phyloP scores from a whole-genome alignment of 2,797 vertebrate species.

The Bovichtus variegatus region DNA sequence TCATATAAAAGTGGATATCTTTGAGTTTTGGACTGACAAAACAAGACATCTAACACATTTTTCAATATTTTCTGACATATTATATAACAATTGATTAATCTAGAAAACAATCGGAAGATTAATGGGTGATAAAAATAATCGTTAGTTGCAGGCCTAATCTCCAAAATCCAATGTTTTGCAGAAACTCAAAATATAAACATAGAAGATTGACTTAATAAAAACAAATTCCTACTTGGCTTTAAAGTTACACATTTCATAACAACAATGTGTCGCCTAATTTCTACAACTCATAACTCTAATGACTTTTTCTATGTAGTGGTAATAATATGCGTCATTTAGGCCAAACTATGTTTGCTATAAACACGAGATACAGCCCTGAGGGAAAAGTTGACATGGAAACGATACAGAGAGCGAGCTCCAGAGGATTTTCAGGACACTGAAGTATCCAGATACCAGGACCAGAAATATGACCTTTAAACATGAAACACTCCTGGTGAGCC shows the following conservation, averaged over 20 bases:
- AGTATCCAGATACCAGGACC: slow-evolving; percentile 38
- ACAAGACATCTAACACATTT: too few species aligned
- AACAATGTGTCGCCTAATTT: background rate
- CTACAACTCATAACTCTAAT: background rate
- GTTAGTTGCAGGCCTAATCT: too few species aligned
- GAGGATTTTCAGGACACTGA: slow-evolving; percentile 24
- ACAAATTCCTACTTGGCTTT: background rate
- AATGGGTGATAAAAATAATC: too few species aligned
- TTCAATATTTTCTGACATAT: too few species aligned
- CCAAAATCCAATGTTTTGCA: too few species aligned
- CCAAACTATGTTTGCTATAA: slow-evolving; percentile 42
- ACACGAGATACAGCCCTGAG: slow-evolving; percentile 29
- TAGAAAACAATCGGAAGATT: too few species aligned
- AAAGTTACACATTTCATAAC: slow-evolving; percentile 6
- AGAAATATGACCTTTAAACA: slow-evolving; percentile 62
- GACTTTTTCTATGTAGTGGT: slow-evolving; percentile 24
- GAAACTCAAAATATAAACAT: too few species aligned
- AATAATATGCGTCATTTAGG: slow-evolving; percentile 23
- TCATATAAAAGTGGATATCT: too few species aligned
- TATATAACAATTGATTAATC: too few species aligned
- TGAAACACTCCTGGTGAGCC: slow-evolving; percentile 36
- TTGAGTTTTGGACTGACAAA: too few species aligned
- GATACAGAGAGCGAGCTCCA: slow-evolving; percentile 33
- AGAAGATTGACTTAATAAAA: too few species aligned
- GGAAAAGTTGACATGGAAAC: slow-evolving; percentile 50